Conservation (phyloP, 2,888 invertebrate genomes). For the Macrophya annulata region DNA sequence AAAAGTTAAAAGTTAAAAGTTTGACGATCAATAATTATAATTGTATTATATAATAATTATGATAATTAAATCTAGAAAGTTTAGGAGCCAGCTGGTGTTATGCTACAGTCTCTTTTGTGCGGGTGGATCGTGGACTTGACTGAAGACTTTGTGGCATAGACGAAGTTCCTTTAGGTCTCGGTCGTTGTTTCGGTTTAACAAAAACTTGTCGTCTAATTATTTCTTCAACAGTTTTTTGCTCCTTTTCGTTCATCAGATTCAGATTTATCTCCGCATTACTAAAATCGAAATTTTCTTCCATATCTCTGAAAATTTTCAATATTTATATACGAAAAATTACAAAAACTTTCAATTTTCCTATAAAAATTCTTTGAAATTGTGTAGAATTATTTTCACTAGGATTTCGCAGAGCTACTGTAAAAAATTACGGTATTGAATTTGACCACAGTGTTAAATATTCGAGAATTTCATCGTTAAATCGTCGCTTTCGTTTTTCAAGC, state of each 20-base stretch:
- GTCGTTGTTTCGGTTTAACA: constrained; percentile 60
- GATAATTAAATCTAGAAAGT: constrained; percentile 13
- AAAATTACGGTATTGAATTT: background rate
- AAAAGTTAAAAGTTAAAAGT: background rate
- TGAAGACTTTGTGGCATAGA: constrained; percentile 47
- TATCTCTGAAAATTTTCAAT: constrained; percentile 55
- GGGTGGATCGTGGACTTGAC: constrained; percentile 30
- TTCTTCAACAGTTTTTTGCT: constrained; percentile 65
- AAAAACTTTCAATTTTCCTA: too few species aligned
- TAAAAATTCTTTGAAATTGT: too few species aligned
- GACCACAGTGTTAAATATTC: too few species aligned
- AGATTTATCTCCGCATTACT: background rate
- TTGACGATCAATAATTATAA: constrained; percentile 16
- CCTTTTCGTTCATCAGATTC: constrained; percentile 64
- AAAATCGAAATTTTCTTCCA: constrained; percentile 48
- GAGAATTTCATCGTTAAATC: too few species aligned
- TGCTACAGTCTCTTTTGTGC: background rate
- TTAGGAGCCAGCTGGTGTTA: background rate
- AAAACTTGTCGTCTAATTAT: constrained; percentile 60
- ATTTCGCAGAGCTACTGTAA: too few species aligned
- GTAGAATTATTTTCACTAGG: too few species aligned
- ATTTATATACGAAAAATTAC: background rate
- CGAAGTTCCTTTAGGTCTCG: background rate
- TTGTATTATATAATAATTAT: constrained; percentile 6
- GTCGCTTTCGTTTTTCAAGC: too few species aligned